Conservation (phyloP, 30 jellyfish, hydroid and myxozoan species). For the Turritopsis rubra region DNA sequence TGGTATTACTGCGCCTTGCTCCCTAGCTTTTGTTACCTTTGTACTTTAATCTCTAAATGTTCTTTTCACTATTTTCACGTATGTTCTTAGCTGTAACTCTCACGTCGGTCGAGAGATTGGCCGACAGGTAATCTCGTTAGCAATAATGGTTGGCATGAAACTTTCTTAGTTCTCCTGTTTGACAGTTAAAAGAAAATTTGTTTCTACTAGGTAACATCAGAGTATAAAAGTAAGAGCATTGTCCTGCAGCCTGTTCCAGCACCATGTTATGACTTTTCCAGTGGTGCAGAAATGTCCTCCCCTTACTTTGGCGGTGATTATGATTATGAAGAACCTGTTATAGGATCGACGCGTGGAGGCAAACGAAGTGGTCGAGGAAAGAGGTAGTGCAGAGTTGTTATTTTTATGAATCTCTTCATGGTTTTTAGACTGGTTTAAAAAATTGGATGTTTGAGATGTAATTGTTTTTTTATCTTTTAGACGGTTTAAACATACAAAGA, state of each 20-base stretch:
- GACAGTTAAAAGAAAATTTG: too few relatives aligned
- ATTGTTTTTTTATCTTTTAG: not conserved
- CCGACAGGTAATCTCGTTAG: too few relatives aligned
- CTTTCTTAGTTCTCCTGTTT: too few relatives aligned
- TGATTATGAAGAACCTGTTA: not conserved
- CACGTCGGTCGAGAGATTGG: too few relatives aligned
- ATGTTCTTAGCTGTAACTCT: too few relatives aligned
- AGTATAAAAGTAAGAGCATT: not conserved
- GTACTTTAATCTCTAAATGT: too few relatives aligned
- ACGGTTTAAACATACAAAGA: not conserved
- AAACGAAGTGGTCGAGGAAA: conserved; percentile 13
- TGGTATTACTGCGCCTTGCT: too few relatives aligned
- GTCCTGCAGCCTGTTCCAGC: not conserved
- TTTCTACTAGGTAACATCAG: conserved; percentile 12
- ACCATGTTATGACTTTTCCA: not conserved
- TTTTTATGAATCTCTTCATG: not conserved
- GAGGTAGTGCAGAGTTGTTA: not conserved
- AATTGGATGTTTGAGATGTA: not conserved
- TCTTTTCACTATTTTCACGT: too few relatives aligned
- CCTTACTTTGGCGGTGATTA: not conserved
- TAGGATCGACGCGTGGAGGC: not conserved
- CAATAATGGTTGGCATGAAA: too few relatives aligned
- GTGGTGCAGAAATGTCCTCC: not conserved
- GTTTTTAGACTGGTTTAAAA: not conserved
- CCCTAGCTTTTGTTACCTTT: too few relatives aligned